Evolutionary conservation across 2,797 vertebrate genomes (phyloP).

Genomic region (Hypotaenidia okinawae): DNA sequence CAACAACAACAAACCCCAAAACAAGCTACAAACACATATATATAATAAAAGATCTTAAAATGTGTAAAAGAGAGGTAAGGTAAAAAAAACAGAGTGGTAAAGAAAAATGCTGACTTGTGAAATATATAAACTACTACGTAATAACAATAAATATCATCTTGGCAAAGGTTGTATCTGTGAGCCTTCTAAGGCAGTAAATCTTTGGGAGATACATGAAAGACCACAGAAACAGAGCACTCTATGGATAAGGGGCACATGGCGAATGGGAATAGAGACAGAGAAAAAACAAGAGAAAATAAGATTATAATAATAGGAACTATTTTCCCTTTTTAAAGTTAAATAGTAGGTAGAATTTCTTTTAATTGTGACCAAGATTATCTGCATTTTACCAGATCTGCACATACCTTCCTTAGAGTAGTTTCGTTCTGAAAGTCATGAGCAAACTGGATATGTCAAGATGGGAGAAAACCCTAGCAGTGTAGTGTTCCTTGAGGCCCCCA

Average conservation of each 20-base stretch:
- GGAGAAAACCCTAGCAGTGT: not conserved
- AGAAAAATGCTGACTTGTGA: not conserved
- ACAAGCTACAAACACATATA: no score
- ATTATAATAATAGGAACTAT: fast-evolving
- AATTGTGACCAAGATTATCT: not conserved
- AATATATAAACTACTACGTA: not conserved
- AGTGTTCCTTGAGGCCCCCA: not conserved
- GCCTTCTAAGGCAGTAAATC: conserved; percentile 4
- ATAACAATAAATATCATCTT: conserved; percentile 32
- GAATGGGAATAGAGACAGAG: not conserved
- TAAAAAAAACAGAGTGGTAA: not conserved
- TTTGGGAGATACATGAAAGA: not conserved
- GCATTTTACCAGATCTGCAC: not conserved
- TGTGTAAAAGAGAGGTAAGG: not conserved
- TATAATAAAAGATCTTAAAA: not conserved
- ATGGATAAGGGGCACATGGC: not conserved
- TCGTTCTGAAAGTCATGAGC: not conserved
- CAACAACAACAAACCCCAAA: no score
- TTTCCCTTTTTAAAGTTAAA: not conserved
- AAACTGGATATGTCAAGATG: not conserved
- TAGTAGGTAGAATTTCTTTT: not conserved
- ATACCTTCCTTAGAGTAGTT: not conserved
- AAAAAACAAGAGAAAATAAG: not conserved
- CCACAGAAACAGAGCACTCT: not conserved
- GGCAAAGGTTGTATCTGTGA: not conserved